Base-by-base conservation (phyloP, 2,888 invertebrate species). In the Caenorhabditis imperialis region DNA sequence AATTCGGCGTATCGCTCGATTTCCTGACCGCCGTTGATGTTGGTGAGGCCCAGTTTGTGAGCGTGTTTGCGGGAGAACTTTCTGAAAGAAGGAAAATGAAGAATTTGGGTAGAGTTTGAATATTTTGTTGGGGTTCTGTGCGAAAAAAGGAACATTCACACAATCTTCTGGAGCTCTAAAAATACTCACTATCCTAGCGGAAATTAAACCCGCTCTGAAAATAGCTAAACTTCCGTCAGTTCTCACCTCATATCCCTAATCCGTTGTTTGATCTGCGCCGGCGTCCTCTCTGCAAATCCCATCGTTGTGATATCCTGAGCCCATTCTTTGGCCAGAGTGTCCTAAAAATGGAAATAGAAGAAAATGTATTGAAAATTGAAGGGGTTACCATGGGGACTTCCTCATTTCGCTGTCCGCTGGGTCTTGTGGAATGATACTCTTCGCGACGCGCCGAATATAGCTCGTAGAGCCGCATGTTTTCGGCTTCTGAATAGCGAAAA, bases 61-160 rank as follows among this genome's bases (percentile, higher is more conserved):
- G 73, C 73, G 33, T 73, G 73, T 50, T 73, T 73, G 14, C 73
- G 63, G 1, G 73, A 73, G 61, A 73, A 73, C 18, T 73, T 73
- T 40, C 62, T 70, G 44, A 16, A 62, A 27, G 27, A n/a, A n/a
- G n/a, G n/a, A n/a, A n/a, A n/a, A n/a, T n/a, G n/a, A n/a, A n/a
- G n/a, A n/a, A n/a, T n/a, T n/a, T n/a, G n/a, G n/a, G n/a, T n/a
- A n/a, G n/a, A n/a, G n/a, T n/a, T n/a, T n/a, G n/a, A n/a, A n/a
- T n/a, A n/a, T n/a, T n/a, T n/a, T n/a, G n/a, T n/a, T n/a, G n/a
- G n/a, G n/a, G n/a, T n/a, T n/a, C n/a, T n/a, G n/a, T n/a, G n/a
- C n/a, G n/a, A n/a, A n/a, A n/a, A n/a, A n/a, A n/a, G n/a, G n/a
- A n/a, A n/a, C n/a, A n/a, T n/a, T n/a, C n/a, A n/a, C n/a, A n/a